Evolutionary conservation across 2,797 vertebrate genomes (phyloP).

Genomic region (Rachycentron canadum): DNA sequence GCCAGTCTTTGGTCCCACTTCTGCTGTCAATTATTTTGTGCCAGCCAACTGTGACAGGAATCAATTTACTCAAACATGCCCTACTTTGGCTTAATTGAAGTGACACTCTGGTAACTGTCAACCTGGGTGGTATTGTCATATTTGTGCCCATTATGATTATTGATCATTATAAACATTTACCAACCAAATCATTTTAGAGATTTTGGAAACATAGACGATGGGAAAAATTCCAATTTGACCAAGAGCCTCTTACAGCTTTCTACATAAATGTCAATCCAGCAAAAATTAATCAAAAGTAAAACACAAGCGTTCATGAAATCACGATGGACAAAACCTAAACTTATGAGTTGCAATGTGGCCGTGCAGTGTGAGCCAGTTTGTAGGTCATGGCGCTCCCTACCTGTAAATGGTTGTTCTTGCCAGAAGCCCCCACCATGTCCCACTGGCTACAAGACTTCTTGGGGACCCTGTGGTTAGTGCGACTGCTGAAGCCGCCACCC

Average conservation of each 20-base stretch:
- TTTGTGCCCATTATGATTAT: neutral
- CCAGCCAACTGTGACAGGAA: neutral
- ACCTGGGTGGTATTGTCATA: neutral
- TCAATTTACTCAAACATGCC: neutral
- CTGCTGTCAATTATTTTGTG: slow-evolving; percentile 19
- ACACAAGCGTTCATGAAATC: neutral
- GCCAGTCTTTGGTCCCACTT: slow-evolving; percentile 5
- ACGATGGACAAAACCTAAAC: neutral
- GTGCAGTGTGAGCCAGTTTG: slow-evolving; percentile 1
- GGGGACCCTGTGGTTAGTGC: slow-evolving; percentile 58
- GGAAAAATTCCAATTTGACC: too few species aligned
- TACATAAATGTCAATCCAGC: neutral
- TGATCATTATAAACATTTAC: neutral
- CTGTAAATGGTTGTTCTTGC: slow-evolving; percentile 78
- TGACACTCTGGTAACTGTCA: neutral
- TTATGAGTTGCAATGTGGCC: neutral
- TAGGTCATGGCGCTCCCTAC: slow-evolving; percentile 54
- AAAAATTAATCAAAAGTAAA: neutral
- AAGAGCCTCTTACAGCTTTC: neutral
- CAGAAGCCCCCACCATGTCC: slow-evolving; percentile 78
- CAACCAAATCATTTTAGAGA: neutral
- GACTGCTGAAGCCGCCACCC: slow-evolving; percentile 54
- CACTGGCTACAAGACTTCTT: slow-evolving; percentile 85
- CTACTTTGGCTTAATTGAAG: neutral
- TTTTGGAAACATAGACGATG: neutral